Conservation (phyloP, 2,113 vertebrate species). For the Proterorhinus semilunaris region DNA sequence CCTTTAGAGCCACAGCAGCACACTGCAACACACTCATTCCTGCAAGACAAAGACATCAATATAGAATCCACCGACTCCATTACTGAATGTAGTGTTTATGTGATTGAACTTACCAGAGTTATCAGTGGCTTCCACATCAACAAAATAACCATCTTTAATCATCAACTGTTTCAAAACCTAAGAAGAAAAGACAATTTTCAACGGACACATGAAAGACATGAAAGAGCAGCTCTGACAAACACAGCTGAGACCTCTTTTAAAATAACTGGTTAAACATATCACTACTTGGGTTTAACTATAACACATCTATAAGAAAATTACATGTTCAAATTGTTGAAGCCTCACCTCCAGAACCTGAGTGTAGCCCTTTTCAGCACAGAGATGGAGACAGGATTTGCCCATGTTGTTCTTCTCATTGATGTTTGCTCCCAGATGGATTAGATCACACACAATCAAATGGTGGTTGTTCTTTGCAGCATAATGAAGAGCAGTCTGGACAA, state of each 20-base stretch:
- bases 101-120: conserved; percentile 65
- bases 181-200: conserved; percentile 1
- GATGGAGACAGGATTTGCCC: conserved; percentile 82
- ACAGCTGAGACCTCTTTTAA: background rate
- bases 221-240: background rate
- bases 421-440: conserved; percentile 79
- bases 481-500: conserved; percentile 80
- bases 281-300: background rate
- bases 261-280: background rate
- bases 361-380: conserved; percentile 83
- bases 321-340: background rate
- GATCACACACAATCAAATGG: conserved; percentile 81
- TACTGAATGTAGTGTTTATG: background rate
- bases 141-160: conserved; percentile 52
- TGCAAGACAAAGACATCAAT: conserved; percentile 35
- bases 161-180: conserved; percentile 80
- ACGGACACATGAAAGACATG: background rate
- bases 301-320: background rate
- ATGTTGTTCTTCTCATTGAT: conserved; percentile 72
- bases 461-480: conserved; percentile 84
- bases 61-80: background rate
- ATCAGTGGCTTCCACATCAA: conserved; percentile 79
- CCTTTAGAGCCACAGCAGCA: conserved; percentile 73
- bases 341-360: conserved; percentile 79
- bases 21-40: conserved; percentile 80